Base-by-base conservation (phyloP, 2,888 invertebrate genomes). In the Drosophila engyochracea region DNA sequence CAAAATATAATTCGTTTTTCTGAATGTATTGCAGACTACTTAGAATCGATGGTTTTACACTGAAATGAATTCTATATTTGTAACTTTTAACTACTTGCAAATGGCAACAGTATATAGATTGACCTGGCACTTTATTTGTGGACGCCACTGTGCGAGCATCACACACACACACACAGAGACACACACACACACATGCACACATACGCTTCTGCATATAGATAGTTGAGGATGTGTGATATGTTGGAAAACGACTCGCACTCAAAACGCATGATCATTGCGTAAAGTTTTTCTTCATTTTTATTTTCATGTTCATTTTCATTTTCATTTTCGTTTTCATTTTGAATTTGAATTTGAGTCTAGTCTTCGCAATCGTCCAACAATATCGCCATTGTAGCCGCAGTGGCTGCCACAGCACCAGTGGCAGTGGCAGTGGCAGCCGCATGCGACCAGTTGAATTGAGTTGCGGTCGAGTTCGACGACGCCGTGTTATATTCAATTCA, bases 221-320 rank as follows among this genome's bases (percentile, higher is more conserved):
- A 63, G 76, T 70, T 77, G 70, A 30, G 60, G 53, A 66, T 71
- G 74, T 71, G 74, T 85, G 90, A 90, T 82, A 30, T 65, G 73
- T 79, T 84, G 88, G 79, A 76, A 75, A 74, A 60, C 76, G 80
- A 79, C 76, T 74, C 74, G 58, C 62, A 63, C 51, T 28, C 16
- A 19, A 77, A 71, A 81, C 90, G 72, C 74, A 76, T 82, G 85
- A 85, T 85, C 85, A 90, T 85, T 85, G 85, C 85, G 85, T 85
- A 85, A 85, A 85, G 85, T 91, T 84, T 63, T 76, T 84, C 61
- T 79, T 74, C 63, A 57, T 64, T 70, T 69, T 83, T 41, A 70
- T 73, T 76, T 69, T 58, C 41, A 61, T 74, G 68, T 74, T 65
- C 41, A 52, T 25, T 71, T 58, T 31, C 22, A 14, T 35, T 33